Evolutionary conservation across 2,888 invertebrate species (phyloP).

Genomic region (Temnothorax rugatulus): DNA sequence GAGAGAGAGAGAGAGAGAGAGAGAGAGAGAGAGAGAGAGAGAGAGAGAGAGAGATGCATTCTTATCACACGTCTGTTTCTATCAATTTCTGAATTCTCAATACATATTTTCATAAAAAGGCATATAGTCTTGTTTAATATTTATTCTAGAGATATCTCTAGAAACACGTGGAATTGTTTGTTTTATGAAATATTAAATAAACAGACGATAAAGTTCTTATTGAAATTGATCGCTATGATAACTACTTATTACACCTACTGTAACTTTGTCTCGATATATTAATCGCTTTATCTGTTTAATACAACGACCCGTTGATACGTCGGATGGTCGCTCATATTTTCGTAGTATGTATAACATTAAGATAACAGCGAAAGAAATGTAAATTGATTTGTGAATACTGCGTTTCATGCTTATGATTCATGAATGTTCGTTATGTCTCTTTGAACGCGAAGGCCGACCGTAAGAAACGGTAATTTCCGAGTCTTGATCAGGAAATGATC

Average conservation of each 20-base stretch:
- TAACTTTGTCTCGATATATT: constrained; percentile 34
- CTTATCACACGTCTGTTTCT: neutral
- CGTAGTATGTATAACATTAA: constrained; percentile 50
- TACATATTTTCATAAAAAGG: neutral
- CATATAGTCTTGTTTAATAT: neutral
- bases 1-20: neutral
- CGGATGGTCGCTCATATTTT: constrained; percentile 36
- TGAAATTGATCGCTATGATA: neutral
- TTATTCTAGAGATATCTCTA: neutral
- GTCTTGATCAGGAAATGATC: constrained; percentile 6
- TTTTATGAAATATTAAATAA: constrained; percentile 16
- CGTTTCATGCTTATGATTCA: constrained; percentile 46
- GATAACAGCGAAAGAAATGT: constrained; percentile 46
- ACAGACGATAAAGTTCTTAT: neutral
- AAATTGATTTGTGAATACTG: constrained; percentile 54
- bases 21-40: neutral
- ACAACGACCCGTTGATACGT: constrained; percentile 38
- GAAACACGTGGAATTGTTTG: neutral
- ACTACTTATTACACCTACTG: constrained; percentile 15
- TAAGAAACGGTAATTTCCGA: constrained; percentile 24
- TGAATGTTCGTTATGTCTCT: constrained; percentile 34
- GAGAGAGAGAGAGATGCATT: neutral
- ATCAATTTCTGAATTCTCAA: neutral
- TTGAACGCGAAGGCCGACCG: constrained; percentile 23
- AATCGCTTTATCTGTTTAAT: constrained; percentile 44